A percentile compares a stretch with the other conserved stretches of the same genome.
Evolutionary conservation across 2,888 invertebrate species (phyloP).

Genomic region (Mesoligia furuncula): DNA sequence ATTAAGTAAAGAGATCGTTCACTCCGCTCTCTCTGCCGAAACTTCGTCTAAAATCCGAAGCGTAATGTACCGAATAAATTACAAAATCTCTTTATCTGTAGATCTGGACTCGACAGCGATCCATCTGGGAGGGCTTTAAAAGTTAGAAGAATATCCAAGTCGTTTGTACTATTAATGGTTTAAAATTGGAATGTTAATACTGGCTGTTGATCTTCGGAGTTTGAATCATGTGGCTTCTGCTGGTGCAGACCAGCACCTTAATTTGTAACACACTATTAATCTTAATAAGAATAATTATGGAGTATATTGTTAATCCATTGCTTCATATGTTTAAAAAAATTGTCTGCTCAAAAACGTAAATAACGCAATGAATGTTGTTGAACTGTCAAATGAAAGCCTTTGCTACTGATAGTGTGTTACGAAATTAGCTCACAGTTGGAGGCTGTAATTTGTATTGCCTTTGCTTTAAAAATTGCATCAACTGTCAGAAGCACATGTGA

Average conservation of each 20-base stretch:
- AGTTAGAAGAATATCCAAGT: slow-evolving; percentile 64
- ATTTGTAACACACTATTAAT: neutral
- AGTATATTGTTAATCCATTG: neutral
- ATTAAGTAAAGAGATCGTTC: slow-evolving; percentile 56
- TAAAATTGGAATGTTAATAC: slow-evolving; percentile 64
- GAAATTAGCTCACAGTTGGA: neutral
- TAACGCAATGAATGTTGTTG: neutral
- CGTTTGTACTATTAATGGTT: slow-evolving; percentile 68
- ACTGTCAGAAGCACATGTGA: neutral
- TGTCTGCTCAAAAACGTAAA: neutral
- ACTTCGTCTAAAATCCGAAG: slow-evolving; percentile 55
- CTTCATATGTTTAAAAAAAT: neutral
- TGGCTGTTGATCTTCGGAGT: slow-evolving; percentile 54
- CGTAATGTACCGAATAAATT: slow-evolving; percentile 69
- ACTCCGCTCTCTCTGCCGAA: slow-evolving; percentile 50
- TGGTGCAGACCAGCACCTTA: neutral
- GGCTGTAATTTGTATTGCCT: neutral
- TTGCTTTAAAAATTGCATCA: neutral
- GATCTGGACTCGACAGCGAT: slow-evolving; percentile 67
- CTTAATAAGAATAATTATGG: neutral
- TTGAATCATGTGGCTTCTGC: slow-evolving; percentile 24
- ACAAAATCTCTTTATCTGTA: slow-evolving; percentile 69
- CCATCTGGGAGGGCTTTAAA: slow-evolving; percentile 59
- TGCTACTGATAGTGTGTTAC: neutral
- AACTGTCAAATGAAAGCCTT: neutral